phyloP scores from a whole-genome alignment of 1,140 invertebrate species.

The Eciton burchellii region DNA sequence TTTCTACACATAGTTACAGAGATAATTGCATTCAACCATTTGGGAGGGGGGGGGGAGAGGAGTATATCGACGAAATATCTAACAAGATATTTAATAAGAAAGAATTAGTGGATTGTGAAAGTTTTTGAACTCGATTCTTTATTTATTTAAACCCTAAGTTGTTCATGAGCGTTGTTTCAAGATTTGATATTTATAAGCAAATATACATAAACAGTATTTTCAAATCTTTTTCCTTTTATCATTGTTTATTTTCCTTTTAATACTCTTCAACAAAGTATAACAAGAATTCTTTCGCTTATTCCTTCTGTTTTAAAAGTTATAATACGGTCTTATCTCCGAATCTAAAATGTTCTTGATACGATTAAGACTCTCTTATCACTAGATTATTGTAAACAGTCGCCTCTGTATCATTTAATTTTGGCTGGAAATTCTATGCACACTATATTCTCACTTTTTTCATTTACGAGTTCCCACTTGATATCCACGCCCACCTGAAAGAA shows the following conservation, averaged over 20 bases:
- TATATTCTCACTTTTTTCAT: slow-evolving; percentile 87
- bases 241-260: slow-evolving; percentile 32
- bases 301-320: too few species aligned
- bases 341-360: slow-evolving; percentile 82
- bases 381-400: slow-evolving; percentile 21
- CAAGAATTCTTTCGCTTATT: neutral
- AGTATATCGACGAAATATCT: neutral
- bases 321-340: slow-evolving; percentile 64
- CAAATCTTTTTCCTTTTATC: neutral
- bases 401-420: slow-evolving; percentile 58
- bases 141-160: slow-evolving; percentile 70
- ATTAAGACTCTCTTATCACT: neutral
- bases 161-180: slow-evolving; percentile 67
- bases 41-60: too few species aligned
- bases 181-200: slow-evolving; percentile 46
- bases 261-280: slow-evolving; percentile 13
- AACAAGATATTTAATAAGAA: neutral
- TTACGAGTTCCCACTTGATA: slow-evolving; percentile 90
- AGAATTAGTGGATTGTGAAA: too few species aligned
- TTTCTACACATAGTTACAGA: too few species aligned
- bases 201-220: slow-evolving; percentile 72
- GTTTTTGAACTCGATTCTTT: slow-evolving; percentile 71
- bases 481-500: slow-evolving; percentile 86
- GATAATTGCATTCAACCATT: too few species aligned
- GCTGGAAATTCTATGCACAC: slow-evolving; percentile 89